These are phyloP conservation scores for Turritopsis rubra DNA, from an alignment of 30 jellyfish, hydroid and myxozoan genomes.

Conservation along the genomic window DNA sequence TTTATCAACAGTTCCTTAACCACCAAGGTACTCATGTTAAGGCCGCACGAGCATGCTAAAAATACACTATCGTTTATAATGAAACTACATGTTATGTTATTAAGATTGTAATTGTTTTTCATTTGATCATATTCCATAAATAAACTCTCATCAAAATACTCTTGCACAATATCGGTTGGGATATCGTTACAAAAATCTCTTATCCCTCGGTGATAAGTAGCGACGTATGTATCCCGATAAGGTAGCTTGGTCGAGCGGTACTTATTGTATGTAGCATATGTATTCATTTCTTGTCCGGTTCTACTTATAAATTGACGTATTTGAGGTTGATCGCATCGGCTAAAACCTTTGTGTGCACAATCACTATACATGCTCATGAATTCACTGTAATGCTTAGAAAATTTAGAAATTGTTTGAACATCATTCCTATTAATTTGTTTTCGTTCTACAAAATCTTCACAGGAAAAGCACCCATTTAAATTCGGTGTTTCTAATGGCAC, in stretches of 20 bases:
- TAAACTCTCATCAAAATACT: background rate
- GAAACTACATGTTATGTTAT: background rate
- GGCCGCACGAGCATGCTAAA: background rate
- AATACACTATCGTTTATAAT: background rate
- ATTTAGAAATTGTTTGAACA: background rate
- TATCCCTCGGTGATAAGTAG: background rate
- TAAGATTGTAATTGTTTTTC: background rate
- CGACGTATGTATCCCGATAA: background rate
- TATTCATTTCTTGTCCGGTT: background rate
- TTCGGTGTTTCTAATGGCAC: background rate
- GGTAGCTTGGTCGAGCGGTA: background rate
- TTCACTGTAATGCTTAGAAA: background rate
- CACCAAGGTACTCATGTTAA: background rate
- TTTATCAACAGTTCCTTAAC: background rate
- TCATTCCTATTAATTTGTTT: background rate
- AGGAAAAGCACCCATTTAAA: background rate
- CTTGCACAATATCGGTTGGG: background rate
- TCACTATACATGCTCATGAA: background rate
- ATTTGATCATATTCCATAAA: background rate
- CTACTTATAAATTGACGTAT: background rate
- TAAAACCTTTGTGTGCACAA: background rate
- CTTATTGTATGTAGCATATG: background rate
- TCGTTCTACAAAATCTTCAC: background rate
- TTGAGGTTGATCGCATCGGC: no score
- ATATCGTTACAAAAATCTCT: background rate